Evolutionary conservation across 2,113 vertebrate genomes (phyloP), one percentile per base, ranked within the genome.

Genomic region (Passer montanus): DNA sequence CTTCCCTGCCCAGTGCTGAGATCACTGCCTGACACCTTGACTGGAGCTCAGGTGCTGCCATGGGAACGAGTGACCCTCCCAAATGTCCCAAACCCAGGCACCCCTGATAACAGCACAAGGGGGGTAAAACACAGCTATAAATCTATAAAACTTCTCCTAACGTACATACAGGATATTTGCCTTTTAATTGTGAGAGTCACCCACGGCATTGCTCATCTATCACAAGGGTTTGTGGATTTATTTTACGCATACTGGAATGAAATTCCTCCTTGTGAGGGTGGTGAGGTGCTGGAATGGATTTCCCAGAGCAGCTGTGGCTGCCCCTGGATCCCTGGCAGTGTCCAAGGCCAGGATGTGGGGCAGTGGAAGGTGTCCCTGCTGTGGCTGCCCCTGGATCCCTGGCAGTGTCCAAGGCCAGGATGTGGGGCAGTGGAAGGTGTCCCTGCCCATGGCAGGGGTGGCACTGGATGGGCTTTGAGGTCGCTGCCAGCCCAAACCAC

Each of bases 201-300:
- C 50, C 50, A 28, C 27, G 5, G 9, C 50, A 28, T 52, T 52
- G 3, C 50, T 52, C 50, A 50, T 50, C 50, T 52, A 6, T 28
- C 50, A 10, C 26, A 52, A 52, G 50, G 0, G 0, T 6, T 9
- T 6, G 4, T 0, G n/a, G 35, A 6, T 33, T 39, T 24, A 5
- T 50, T 33, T 10, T 31, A 4, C 6, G 16, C 6, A 0, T 2
- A 1, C 5, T 19, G 15, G 44, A 20, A 23, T 43, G 21, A 15
- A 58, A 58, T 37, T 43, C 2, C 27, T 56, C 7, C 7, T 26
- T 31, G 26, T 2, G 66, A 47, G n/a, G 47, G 55, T 23, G 37
- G 10, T 1, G 52, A 60, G 53, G 23, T 2, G 17, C 30, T 76
- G 74, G 19, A 1, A n/a, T 15, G 43, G 43, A 33, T 5, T 70